phyloP scores from a whole-genome alignment of 2,888 invertebrate species.

The Noctua fimbriata region DNA sequence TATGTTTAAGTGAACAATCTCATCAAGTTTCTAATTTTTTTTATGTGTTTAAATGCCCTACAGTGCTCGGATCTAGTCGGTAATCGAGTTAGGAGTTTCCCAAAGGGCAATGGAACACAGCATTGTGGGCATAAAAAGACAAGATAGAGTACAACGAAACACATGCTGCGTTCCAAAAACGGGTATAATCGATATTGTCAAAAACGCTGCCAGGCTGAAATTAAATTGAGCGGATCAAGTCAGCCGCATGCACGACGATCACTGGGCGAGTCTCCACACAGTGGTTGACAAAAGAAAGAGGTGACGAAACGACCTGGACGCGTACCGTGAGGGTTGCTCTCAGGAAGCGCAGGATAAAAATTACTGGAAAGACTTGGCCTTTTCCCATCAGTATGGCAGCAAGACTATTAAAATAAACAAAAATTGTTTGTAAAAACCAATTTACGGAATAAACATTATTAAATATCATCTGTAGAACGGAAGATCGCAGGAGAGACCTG shows the following conservation, averaged over 20 bases:
- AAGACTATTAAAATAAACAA: neutral
- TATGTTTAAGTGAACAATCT: neutral
- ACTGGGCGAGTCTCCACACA: neutral
- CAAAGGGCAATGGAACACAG: neutral
- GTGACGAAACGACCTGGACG: neutral
- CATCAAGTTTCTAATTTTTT: neutral
- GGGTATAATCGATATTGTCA: neutral
- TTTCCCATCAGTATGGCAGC: neutral
- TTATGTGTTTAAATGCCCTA: neutral
- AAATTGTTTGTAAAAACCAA: neutral
- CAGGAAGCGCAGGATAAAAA: neutral
- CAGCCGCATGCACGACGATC: neutral
- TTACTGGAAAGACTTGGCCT: neutral
- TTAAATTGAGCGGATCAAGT: neutral
- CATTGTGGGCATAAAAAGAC: constrained; percentile 1
- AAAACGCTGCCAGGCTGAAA: neutral
- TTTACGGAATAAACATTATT: neutral
- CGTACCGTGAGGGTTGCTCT: neutral
- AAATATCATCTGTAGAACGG: neutral
- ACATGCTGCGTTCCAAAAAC: neutral
- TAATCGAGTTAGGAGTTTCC: neutral
- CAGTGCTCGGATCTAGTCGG: neutral
- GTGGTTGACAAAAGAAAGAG: neutral
- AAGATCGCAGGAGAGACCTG: neutral
- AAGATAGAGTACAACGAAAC: neutral